phyloP scores from a whole-genome alignment of 2,113 vertebrate genomes.

The Perognathus longimembris region DNA sequence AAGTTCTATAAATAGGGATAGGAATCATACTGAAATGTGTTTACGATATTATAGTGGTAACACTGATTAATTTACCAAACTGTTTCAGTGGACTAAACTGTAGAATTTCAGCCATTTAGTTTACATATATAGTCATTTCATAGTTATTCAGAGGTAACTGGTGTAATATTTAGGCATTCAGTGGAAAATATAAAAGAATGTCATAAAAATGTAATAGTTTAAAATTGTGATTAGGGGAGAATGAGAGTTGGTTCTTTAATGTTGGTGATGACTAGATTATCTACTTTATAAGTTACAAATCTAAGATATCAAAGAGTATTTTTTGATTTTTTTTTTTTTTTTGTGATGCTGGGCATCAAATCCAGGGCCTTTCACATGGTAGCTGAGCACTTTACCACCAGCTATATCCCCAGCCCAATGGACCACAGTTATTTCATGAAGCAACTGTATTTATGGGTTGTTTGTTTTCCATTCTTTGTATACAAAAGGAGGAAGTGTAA shows the following conservation, averaged over 20 bases:
- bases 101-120: slow-evolving; percentile 10
- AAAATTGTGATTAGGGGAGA: slow-evolving; percentile 8
- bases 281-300: neutral
- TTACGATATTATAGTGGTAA: neutral
- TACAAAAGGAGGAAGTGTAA: neutral
- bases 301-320: neutral
- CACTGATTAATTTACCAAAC: slow-evolving; percentile 54
- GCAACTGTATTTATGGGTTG: slow-evolving; percentile 22
- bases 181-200: slow-evolving; percentile 31
- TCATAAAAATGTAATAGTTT: neutral
- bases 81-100: slow-evolving; percentile 36
- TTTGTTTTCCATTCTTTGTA: neutral
- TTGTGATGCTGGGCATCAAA: too few relatives aligned
- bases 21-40: neutral
- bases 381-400: neutral
- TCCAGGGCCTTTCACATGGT: neutral
- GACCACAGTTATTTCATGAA: slow-evolving; percentile 22
- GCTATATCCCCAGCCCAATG: neutral
- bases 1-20: slow-evolving; percentile 40
- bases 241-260: slow-evolving; percentile 30
- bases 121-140: neutral
- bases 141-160: slow-evolving; percentile 16
- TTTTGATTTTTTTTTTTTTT: neutral
- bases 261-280: slow-evolving; percentile 33
- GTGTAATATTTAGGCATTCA: slow-evolving; percentile 27